Evolutionary conservation across 2,113 vertebrate genomes (phyloP), one percentile per base, ranked within the genome.

Genomic region (Melanerpes aurifrons): DNA sequence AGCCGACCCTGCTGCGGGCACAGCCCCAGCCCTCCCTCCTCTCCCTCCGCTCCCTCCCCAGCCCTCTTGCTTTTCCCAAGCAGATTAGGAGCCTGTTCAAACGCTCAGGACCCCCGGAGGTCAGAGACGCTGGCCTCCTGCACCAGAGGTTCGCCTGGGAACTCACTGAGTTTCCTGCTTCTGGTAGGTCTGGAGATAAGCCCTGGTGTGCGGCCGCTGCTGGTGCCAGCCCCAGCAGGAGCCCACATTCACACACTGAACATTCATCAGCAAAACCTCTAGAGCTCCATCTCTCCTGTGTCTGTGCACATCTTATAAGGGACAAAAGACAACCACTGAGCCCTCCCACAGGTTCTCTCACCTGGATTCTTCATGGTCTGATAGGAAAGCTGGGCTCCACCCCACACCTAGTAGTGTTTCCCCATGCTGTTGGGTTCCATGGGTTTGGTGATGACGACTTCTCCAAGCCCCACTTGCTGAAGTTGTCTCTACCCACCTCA

Each of bases 41-140:
- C 43, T 45, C 40, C 40, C 40, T 40, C 40, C 40, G 85, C 94
- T 92, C 85, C 64, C 68, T 92, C 53, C 57, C 3, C 6, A 43
- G 43, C 3, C 56, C 3, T 12, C 57, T 79, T 66, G 80, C 79
- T 86, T 93, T 94, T 96, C 91, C 89, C 91, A 96, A 96, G 91
- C 82, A 93, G 93, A 95, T 93, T 93, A 96, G 89, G 79, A 96
- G 94, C 24, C 35, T 68, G 87, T 92, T 96, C 89, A 91, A 92
- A 87, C 2, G 37, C 14, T 0, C 31, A 21, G 91, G 92, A 96
- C 79, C 76, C 94, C 69, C 3, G 19, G 85, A 95, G 89, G 93
- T 94, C 89, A 90, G 75, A 64, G 83, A 78, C 15, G 7, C 82
- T 67, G 72, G 84, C 91, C 92, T 89, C 57, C 47, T 3, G 11